phyloP scores from a whole-genome alignment of 2,797 vertebrate species.

The Poecilia velifera region DNA sequence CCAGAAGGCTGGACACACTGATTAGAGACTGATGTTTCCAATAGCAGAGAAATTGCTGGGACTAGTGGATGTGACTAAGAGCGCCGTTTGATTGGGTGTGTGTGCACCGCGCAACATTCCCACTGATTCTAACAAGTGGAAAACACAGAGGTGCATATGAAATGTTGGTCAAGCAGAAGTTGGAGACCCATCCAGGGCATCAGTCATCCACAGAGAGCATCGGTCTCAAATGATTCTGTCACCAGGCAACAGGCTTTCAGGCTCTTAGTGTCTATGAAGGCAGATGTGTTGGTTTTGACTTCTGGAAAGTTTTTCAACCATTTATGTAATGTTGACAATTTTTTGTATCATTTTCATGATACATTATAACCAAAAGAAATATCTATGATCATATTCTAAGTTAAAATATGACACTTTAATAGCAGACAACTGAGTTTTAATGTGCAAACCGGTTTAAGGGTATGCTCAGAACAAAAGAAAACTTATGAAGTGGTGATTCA shows the following conservation, averaged over 20 bases:
- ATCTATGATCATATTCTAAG: not conserved
- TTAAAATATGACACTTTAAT: not conserved
- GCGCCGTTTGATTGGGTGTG: slow-evolving; percentile 39
- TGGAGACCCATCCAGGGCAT: slow-evolving; percentile 33
- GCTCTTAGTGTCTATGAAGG: slow-evolving; percentile 31
- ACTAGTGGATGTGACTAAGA: slow-evolving; percentile 50
- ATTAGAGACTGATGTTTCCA: slow-evolving; percentile 52
- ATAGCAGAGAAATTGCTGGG: slow-evolving; percentile 52
- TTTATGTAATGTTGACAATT: not conserved
- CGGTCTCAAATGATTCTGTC: slow-evolving; percentile 4
- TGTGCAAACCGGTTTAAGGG: no score
- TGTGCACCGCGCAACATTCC: slow-evolving; percentile 30
- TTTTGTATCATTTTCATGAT: not conserved
- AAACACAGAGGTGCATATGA: slow-evolving; percentile 15
- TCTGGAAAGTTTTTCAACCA: not conserved
- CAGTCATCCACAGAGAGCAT: slow-evolving; percentile 1
- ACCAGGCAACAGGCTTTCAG: slow-evolving; percentile 36
- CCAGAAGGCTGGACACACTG: slow-evolving; percentile 31
- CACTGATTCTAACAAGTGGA: slow-evolving; percentile 39
- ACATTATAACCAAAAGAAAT: not conserved
- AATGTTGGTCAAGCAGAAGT: slow-evolving; percentile 49
- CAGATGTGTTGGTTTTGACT: slow-evolving; percentile 20
- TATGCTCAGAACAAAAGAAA: not conserved
- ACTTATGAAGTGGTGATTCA: not conserved
- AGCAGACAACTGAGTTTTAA: not conserved